A percentile compares a stretch with the other conserved stretches of the same genome.
These are phyloP conservation scores for Oncorhynchus nerka DNA, from an alignment of 2,113 vertebrate genomes.

Conservation along the genomic window DNA sequence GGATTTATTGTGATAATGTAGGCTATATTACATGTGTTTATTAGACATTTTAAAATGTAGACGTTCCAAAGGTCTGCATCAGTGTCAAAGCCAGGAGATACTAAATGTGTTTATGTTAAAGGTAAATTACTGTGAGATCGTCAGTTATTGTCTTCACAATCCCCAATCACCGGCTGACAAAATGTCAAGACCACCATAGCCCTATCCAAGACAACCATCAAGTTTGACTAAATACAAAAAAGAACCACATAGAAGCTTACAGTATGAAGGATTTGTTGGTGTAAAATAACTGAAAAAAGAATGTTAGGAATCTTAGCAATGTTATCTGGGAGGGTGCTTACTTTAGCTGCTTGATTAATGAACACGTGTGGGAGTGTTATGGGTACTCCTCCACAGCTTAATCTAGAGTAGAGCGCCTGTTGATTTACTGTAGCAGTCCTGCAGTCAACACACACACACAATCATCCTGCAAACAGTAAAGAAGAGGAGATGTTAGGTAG, in stretches of 20 bases:
- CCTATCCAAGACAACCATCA: not conserved
- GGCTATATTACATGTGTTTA: too few species aligned
- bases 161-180: too few species aligned
- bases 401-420: conserved; percentile 8
- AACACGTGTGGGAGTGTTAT: conserved; percentile 41
- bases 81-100: too few species aligned
- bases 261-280: not conserved
- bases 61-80: too few species aligned
- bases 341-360: conserved; percentile 40
- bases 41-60: too few species aligned
- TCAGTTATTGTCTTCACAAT: too few species aligned
- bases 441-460: not conserved
- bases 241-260: not conserved
- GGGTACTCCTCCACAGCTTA: conserved; percentile 15
- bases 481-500: not conserved
- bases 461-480: not conserved
- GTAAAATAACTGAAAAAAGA: conserved; percentile 7
- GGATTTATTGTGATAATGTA: too few species aligned
- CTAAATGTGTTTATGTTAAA: too few species aligned
- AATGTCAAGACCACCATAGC: too few species aligned
- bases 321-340: conserved; percentile 29
- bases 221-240: not conserved
- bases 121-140: too few species aligned
- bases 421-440: conserved; percentile 33
- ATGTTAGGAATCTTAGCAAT: conserved; percentile 20